Base-by-base conservation (phyloP, 2,797 vertebrate genomes). In the Danio kyathit region DNA sequence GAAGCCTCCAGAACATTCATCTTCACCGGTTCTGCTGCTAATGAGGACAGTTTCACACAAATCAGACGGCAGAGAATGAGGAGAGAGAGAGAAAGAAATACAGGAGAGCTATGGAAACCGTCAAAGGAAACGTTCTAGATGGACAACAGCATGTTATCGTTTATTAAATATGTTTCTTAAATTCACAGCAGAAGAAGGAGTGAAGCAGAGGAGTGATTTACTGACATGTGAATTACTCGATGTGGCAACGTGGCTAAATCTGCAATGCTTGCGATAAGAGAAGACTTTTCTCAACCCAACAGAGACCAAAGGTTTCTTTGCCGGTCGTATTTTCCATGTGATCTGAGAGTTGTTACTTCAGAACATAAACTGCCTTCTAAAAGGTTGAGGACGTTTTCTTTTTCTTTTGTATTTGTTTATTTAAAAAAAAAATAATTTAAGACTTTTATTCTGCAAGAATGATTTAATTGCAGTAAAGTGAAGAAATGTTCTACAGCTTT, bases 1-100 rank as follows among this genome's bases (percentile, higher is more conserved):
- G 86, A 79, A 17, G 96, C 94, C 85, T 91, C 93, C 80, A 91
- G 84, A 81, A 95, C 95, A 56, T 90, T 84, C 85, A 97, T 96
- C 95, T 96, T 97, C 76, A 74, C 85, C 80, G 85, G 90, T 38
- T 89, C 17, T 71, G 57, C 59, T 80, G n/a, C 17, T 46, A 80
- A 73, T 72, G 66, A 79, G 67, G 56, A 79, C 66, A 72, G 57
- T 54, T 63, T 43, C 66, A 72, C 17, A 46, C 69, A 85, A 74
- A 70, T 29, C 56, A 65, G 54, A 63, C 54, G 80, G 46, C 51
- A 76, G 74, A 67, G 70, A 80, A 83, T 61, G 38, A 81, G 61
- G 29, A 80, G 57, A n/a, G 21, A 29, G 29, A n/a, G 74, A 43
- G n/a, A 44, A 74, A n/a, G 46, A 74, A 48, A 38, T 40, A 13